Percentiles rank a stretch among this genome's conserved stretches.
Conservation (phyloP, 2,113 vertebrate species). For the Microcebus murinus region DNA sequence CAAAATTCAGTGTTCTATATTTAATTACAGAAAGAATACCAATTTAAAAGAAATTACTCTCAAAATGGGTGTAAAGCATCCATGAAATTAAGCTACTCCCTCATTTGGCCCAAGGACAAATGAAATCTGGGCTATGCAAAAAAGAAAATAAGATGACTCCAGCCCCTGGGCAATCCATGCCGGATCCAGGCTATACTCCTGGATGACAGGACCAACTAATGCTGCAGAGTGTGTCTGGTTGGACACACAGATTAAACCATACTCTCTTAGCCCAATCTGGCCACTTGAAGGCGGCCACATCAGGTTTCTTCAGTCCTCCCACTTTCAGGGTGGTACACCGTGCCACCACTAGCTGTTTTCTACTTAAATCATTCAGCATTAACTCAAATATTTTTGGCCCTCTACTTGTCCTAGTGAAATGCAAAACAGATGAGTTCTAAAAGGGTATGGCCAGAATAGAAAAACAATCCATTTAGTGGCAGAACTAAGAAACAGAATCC, state of each 20-base stretch:
- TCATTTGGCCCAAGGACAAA: not conserved
- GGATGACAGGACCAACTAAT: not conserved
- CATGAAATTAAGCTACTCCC: slow-evolving; percentile 46
- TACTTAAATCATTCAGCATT: not conserved
- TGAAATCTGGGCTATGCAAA: not conserved
- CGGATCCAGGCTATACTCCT: not conserved
- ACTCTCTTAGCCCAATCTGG: not conserved
- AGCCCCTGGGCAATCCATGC: not conserved
- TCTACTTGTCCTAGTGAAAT: slow-evolving; percentile 16
- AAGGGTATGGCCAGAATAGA: not conserved
- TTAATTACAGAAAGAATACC: slow-evolving; percentile 64
- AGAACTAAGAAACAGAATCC: not conserved
- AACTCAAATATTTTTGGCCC: not conserved
- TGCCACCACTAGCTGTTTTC: not conserved
- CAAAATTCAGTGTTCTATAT: slow-evolving; percentile 69
- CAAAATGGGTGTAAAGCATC: slow-evolving; percentile 56
- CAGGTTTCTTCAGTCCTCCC: not conserved
- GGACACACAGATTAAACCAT: not conserved
- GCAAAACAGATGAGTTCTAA: not conserved
- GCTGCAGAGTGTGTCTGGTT: not conserved
- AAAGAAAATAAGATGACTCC: not conserved
- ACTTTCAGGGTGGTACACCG: not conserved
- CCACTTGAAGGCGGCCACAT: not conserved
- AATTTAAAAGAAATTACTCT: slow-evolving; percentile 66
- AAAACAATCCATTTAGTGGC: not conserved